Evolutionary conservation across 2,113 vertebrate species (phyloP), one percentile per base, ranked within the genome.

Genomic region (Apteryx owenii): DNA sequence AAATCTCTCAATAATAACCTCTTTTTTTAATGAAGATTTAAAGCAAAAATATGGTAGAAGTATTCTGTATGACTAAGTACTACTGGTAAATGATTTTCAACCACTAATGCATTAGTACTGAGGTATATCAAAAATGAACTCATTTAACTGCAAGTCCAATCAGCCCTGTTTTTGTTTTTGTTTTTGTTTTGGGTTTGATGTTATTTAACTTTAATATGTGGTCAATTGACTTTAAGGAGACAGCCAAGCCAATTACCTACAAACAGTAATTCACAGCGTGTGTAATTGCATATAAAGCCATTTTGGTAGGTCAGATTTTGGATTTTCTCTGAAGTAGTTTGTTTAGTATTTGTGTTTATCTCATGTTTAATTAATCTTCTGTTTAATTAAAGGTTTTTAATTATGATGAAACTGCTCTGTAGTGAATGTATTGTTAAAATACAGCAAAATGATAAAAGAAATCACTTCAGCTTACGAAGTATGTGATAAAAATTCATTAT

Each of bases 171-270:
- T 66, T 77, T 20, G 48, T 64, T 8, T 8, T 90, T 85, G 29
- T 18, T 54, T 87, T 94, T 89, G 95, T 87, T 69, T 87, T 33
- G n/a, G 89, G n/a, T 90, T 96, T 93, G 73, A 2, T 92, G 77
- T 95, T 97, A 91, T 94, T 97, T 96, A 96, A 94, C 77, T 97
- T 96, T 84, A 66, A 75, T 91, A 66, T 81, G 91, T 77, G 56
- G 73, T 97, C 3, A 46, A 91, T 95, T 97, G 97, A 95, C 86
- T 88, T 81, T 78, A 95, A 97, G 96, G 93, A 92, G 96, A 93
- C 80, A 97, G 95, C 96, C 54, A 89, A 96, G 84, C 97, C 94
- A 98, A 82, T 98, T 98, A 98, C 95, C 95, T 97, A 89, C 96
- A 93, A 94, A 95, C 87, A 91, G 92, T 97, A 96, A 97, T 97